These are phyloP conservation scores for Alcedo quadribrachys DNA, from an alignment of 2,797 vertebrate genomes.

Conservation along the genomic window DNA sequence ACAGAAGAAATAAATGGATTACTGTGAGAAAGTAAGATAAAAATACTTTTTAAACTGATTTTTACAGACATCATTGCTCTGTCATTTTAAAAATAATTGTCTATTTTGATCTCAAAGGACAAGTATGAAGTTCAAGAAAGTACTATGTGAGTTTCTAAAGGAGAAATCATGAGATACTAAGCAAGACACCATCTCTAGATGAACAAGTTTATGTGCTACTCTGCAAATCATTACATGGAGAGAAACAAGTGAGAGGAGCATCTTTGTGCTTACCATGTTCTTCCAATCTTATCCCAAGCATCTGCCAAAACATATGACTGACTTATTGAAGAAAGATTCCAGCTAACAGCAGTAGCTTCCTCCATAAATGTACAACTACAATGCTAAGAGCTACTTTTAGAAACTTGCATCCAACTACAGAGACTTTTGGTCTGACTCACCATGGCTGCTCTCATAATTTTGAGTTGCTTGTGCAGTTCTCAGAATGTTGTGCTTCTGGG, in stretches of 20 bases:
- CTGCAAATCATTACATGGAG: background rate
- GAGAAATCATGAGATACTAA: background rate
- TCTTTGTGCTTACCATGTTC: background rate
- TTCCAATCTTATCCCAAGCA: background rate
- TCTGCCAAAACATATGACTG: background rate
- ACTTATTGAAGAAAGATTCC: background rate
- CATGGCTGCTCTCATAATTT: background rate
- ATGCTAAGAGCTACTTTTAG: background rate
- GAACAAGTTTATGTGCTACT: background rate
- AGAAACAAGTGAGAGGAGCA: background rate
- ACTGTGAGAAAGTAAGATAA: background rate
- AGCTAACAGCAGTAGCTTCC: background rate
- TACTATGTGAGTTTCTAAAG: background rate
- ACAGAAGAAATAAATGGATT: background rate
- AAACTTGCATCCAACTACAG: background rate
- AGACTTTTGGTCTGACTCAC: background rate
- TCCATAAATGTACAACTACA: fast-evolving
- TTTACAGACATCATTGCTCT: background rate
- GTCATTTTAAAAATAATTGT: background rate
- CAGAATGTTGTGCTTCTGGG: background rate
- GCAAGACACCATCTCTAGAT: background rate
- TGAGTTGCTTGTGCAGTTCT: background rate
- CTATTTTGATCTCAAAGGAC: background rate
- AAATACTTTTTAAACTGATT: background rate
- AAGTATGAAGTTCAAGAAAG: background rate